A percentile compares a stretch with the other conserved stretches of the same genome.
Evolutionary conservation across 2,888 invertebrate genomes (phyloP).

Genomic region (Hirtodrosophila histrioides): DNA sequence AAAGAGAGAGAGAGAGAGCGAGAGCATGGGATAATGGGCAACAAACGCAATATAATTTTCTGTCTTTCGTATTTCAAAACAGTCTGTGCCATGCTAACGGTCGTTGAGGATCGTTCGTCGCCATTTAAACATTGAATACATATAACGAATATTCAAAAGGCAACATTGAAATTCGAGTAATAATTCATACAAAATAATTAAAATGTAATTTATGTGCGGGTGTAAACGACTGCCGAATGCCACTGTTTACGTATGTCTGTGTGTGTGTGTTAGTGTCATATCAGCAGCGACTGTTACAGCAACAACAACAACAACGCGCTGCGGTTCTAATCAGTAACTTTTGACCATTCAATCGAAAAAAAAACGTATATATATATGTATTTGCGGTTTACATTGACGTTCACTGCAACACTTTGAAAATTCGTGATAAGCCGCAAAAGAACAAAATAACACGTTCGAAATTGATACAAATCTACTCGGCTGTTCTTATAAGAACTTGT

Average conservation of each 20-base stretch:
- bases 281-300: constrained; percentile 29
- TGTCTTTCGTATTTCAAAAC: constrained; percentile 38
- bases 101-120: constrained; percentile 48
- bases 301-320: constrained; percentile 18
- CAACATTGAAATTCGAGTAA: constrained; percentile 39
- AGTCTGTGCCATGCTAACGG: constrained; percentile 54
- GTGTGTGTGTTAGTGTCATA: constrained; percentile 17
- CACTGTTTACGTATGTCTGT: constrained; percentile 5
- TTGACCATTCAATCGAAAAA: constrained; percentile 57
- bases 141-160: constrained; percentile 13
- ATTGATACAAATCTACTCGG: constrained; percentile 17
- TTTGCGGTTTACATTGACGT: constrained; percentile 61
- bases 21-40: constrained; percentile 41
- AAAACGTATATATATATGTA: constrained; percentile 19
- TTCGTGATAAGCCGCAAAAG: constrained; percentile 57
- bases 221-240: constrained; percentile 6
- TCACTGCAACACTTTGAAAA: constrained; percentile 32
- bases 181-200: constrained; percentile 35
- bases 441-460: constrained; percentile 26
- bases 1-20: constrained; percentile 17
- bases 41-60: constrained; percentile 50
- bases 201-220: constrained; percentile 33
- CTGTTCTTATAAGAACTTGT: constrained; percentile 21
- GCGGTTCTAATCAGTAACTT: constrained; percentile 57
- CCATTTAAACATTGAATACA: background rate